Conservation (phyloP, 2,888 invertebrate species). For the Hetaerina titia region DNA sequence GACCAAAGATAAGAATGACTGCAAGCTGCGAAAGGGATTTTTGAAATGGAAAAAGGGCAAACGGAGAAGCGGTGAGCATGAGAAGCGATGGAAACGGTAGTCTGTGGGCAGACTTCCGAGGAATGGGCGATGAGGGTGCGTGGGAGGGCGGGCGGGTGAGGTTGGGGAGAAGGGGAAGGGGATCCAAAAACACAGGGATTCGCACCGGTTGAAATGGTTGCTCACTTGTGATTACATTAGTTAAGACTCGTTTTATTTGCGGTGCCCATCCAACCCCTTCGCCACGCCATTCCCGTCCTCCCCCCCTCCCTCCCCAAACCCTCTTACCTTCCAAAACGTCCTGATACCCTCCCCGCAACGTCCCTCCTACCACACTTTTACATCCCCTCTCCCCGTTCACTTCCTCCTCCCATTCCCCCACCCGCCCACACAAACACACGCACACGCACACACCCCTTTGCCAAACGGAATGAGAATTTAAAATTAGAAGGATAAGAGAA, state of each 20-base stretch:
- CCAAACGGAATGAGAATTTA: slow-evolving; percentile 65
- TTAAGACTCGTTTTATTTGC: slow-evolving; percentile 66
- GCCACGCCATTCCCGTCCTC: background rate
- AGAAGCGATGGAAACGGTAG: background rate
- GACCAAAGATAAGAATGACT: background rate
- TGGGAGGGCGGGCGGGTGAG: background rate
- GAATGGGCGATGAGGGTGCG: background rate
- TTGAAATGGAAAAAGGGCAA: background rate
- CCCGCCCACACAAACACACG: background rate
- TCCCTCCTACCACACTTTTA: background rate
- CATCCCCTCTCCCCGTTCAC: background rate
- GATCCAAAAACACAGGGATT: slow-evolving; percentile 58
- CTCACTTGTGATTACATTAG: slow-evolving; percentile 66
- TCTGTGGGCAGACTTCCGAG: background rate
- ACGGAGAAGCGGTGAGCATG: background rate
- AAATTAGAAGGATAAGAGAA: slow-evolving; percentile 63
- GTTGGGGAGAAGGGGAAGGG: background rate
- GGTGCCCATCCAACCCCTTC: slow-evolving; percentile 66
- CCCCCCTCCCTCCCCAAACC: background rate
- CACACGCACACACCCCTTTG: background rate
- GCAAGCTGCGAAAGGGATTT: background rate
- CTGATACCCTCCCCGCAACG: background rate
- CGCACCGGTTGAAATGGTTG: slow-evolving; percentile 65
- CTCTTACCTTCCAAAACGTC: background rate
- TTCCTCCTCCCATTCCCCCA: background rate